Percentiles rank a stretch among this genome's conserved stretches.
These are phyloP conservation scores for Carpatolechia fugitivella DNA, from an alignment of 2,888 invertebrate genomes.

Conservation along the genomic window DNA sequence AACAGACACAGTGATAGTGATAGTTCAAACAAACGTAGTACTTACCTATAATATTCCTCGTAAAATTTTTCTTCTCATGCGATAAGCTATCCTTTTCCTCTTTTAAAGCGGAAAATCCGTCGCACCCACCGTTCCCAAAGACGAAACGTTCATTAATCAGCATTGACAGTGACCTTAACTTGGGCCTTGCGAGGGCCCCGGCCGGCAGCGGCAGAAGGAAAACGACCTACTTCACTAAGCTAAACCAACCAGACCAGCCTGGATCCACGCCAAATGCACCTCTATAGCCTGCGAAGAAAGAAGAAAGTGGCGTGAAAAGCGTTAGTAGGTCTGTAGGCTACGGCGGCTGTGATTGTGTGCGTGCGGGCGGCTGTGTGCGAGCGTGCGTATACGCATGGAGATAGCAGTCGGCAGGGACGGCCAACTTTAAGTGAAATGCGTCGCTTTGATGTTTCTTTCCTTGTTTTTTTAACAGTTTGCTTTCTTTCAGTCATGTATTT, in stretches of 20 bases:
- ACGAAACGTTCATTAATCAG: constrained; percentile 11
- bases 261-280: neutral
- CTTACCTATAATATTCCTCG: no score
- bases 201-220: constrained; percentile 33
- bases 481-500: no score
- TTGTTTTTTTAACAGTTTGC: neutral
- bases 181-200: constrained; percentile 54
- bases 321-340: constrained; percentile 78
- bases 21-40: no score
- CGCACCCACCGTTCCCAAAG: constrained; percentile 2
- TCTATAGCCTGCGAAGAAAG: constrained; percentile 12
- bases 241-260: constrained; percentile 1
- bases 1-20: no score
- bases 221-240: neutral
- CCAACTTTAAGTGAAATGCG: constrained; percentile 69
- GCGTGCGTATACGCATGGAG: constrained; percentile 72
- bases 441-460: constrained; percentile 34
- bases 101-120: neutral
- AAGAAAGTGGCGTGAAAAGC: constrained; percentile 44
- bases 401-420: constrained; percentile 58
- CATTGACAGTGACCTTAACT: constrained; percentile 46
- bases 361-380: constrained; percentile 27
- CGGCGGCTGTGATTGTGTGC: constrained; percentile 46
- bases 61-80: no score
- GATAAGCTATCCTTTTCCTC: neutral